These are phyloP conservation scores for Myotis yumanensis DNA, from an alignment of 2,113 vertebrate species.

Conservation along the genomic window DNA sequence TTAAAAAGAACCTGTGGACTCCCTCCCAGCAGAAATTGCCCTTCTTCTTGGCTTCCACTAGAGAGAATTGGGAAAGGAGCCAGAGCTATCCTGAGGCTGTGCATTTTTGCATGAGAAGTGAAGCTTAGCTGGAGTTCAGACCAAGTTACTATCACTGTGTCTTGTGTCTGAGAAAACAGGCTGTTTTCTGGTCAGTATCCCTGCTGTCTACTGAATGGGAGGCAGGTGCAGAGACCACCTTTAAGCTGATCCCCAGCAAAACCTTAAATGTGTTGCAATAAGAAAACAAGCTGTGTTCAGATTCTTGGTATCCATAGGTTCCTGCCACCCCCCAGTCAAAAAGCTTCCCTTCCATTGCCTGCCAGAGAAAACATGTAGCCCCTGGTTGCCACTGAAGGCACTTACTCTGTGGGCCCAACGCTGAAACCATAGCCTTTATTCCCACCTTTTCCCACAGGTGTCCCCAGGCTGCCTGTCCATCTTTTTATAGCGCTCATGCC, in stretches of 20 bases:
- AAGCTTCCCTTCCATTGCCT: neutral
- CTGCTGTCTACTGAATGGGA: slow-evolving; percentile 19
- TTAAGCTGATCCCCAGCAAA: neutral
- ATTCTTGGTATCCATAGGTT: neutral
- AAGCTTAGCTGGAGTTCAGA: slow-evolving; percentile 69
- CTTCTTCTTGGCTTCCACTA: slow-evolving; percentile 52
- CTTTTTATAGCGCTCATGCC: neutral
- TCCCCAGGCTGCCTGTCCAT: neutral
- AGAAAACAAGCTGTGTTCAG: neutral
- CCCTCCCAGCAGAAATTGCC: slow-evolving; percentile 27
- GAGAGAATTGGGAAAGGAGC: slow-evolving; percentile 62
- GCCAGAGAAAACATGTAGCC: neutral
- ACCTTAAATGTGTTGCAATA: fast-evolving
- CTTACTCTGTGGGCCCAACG: fast-evolving
- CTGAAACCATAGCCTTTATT: neutral
- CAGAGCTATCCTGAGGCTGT: slow-evolving; percentile 66
- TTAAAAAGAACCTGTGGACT: slow-evolving; percentile 64
- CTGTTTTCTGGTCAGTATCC: neutral
- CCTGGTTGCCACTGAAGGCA: neutral
- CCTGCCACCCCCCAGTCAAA: neutral
- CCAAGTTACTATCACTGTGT: slow-evolving; percentile 61
- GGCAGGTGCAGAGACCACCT: neutral
- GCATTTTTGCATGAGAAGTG: slow-evolving; percentile 79
- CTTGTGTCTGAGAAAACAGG: slow-evolving; percentile 30
- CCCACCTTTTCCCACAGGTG: fast-evolving